phyloP scores from a whole-genome alignment of 2,888 invertebrate genomes.

The Scaptomyza cyrtandrae region DNA sequence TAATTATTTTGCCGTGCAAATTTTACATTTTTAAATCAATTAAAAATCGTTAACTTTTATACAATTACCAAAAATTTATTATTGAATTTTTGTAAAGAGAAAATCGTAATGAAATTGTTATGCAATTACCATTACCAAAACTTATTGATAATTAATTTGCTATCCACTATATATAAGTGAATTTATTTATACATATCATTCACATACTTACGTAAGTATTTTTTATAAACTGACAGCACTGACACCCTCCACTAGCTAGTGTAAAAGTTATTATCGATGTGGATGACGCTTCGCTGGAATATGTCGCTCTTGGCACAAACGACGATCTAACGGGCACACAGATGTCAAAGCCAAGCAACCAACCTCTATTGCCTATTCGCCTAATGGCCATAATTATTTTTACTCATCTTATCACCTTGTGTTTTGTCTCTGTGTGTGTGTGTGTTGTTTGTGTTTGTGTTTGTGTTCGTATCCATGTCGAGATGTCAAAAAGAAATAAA shows the following conservation, averaged over 20 bases:
- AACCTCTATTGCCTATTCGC: slow-evolving; percentile 52
- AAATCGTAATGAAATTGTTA: too few species aligned
- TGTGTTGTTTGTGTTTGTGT: slow-evolving; percentile 9
- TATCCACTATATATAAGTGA: neutral
- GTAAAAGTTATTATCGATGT: slow-evolving; percentile 26
- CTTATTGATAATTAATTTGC: neutral
- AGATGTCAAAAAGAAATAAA: slow-evolving; percentile 40
- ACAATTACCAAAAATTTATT: too few species aligned
- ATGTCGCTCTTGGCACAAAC: slow-evolving; percentile 3
- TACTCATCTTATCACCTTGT: slow-evolving; percentile 67
- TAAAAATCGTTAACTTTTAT: too few species aligned
- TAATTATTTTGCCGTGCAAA: too few species aligned
- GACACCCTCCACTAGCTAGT: neutral
- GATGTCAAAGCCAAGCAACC: slow-evolving; percentile 14
- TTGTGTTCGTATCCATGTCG: slow-evolving; percentile 22
- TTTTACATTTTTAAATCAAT: too few species aligned
- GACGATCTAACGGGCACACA: slow-evolving; percentile 12
- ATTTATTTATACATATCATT: neutral
- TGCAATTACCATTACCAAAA: neutral
- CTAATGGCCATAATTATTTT: slow-evolving; percentile 79
- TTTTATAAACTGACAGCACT: slow-evolving; percentile 5
- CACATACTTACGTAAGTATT: neutral
- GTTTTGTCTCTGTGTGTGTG: slow-evolving; percentile 3
- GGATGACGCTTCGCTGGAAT: slow-evolving; percentile 22
- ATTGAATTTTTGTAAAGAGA: too few species aligned